Base-by-base conservation (phyloP, 2,888 invertebrate species). In the Hecatera dysodea region DNA sequence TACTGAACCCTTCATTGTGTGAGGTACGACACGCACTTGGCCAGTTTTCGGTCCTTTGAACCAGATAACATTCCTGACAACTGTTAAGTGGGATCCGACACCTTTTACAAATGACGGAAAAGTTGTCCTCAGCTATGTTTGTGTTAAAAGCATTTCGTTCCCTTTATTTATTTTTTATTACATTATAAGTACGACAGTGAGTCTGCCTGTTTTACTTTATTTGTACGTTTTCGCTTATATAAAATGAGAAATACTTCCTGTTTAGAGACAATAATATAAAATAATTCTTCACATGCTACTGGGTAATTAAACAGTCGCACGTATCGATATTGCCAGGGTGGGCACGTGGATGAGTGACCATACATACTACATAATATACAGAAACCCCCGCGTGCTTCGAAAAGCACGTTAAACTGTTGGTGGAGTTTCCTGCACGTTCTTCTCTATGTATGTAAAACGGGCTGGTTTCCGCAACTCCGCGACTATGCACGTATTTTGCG, bases 121-220 rank as follows among this genome's bases (percentile, higher is more conserved):
- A 17, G 36, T 56, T 33, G 19, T 11, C 9, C 19, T 22, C 2
- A 1, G 33, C 24, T 12, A 62, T 36, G 17, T 61, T 36, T 12
- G 17, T n/a, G n/a, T 17, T n/a, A 48, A n/a, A 48, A 66, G 36
- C 46, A 69, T 59, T 70, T 57, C 19, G 24, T 66, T 33, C 17
- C 11, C n/a, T n/a, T n/a, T 44, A 42, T n/a, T 44, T 22, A 27
- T 24, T n/a, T n/a, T n/a, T n/a, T n/a, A n/a, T n/a, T n/a, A n/a
- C n/a, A n/a, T 67, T 24, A 24, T 24, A 33, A 39, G 42, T 39
- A 42, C 22, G 70, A 39, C 70, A 39, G 12, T n/a, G 4, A 42
- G 19, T 39, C 7, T 33, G n/a, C 27, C 17, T 33, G n/a, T 12
- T 11, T 17, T 17, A 29, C 2, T 61, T n/a, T 62, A n/a, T 62